Evolutionary conservation across 2,888 invertebrate species (phyloP).

Genomic region (Poecilus cupreus): DNA sequence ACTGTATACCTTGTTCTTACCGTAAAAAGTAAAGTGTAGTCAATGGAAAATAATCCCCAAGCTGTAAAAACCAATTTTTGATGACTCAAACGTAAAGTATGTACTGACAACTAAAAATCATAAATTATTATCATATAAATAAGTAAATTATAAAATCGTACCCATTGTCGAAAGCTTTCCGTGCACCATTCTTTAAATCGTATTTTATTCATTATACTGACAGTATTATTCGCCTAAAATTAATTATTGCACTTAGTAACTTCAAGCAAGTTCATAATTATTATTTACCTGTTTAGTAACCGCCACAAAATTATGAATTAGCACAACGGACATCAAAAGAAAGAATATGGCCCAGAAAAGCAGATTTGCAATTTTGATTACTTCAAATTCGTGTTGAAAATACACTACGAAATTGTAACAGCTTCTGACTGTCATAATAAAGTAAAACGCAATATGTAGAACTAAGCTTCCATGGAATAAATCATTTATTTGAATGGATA

Average conservation of each 20-base stretch:
- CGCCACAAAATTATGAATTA: neutral
- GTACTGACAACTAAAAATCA: neutral
- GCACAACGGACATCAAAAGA: neutral
- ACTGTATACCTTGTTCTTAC: neutral
- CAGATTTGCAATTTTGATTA: neutral
- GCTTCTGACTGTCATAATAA: neutral
- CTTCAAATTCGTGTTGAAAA: neutral
- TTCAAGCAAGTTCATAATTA: neutral
- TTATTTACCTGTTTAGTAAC: neutral
- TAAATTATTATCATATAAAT: neutral
- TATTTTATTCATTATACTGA: neutral
- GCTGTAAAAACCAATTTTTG: constrained; percentile 21
- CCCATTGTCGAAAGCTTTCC: neutral
- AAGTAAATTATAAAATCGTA: neutral
- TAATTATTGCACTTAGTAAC: neutral
- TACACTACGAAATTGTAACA: neutral
- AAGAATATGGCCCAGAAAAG: neutral
- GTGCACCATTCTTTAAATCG: neutral
- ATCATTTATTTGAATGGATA: neutral
- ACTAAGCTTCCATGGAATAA: neutral
- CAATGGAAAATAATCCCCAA: neutral
- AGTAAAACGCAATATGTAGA: neutral
- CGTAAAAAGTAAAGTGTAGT: constrained; percentile 22
- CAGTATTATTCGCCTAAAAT: constrained; percentile 42
- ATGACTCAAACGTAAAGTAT: constrained; percentile 6